These are phyloP conservation scores for Parotocinclus haroldoi DNA, from an alignment of 2,797 vertebrate species.

Conservation along the genomic window DNA sequence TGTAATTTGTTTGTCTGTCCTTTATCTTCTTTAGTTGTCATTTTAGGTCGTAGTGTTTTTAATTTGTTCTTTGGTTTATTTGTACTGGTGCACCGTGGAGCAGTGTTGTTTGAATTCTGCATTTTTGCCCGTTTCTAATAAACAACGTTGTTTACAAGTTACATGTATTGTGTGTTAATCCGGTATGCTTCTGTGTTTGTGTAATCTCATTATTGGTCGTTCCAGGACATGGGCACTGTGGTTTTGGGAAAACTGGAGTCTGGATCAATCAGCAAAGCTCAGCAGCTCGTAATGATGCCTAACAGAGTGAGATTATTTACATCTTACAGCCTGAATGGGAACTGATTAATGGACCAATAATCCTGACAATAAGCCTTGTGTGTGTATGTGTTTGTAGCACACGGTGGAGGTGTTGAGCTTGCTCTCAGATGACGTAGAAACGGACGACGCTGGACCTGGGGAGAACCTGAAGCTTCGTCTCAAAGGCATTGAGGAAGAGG, in stretches of 20 bases:
- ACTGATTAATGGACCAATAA: too few relatives aligned
- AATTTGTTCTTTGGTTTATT: too few relatives aligned
- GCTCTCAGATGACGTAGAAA: slow-evolving; percentile 94
- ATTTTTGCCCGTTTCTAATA: too few relatives aligned
- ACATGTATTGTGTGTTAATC: neutral
- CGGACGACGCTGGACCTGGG: slow-evolving; percentile 86
- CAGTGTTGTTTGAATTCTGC: too few relatives aligned
- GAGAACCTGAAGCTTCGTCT: slow-evolving; percentile 95
- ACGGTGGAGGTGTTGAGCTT: slow-evolving; percentile 92
- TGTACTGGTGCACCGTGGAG: too few relatives aligned
- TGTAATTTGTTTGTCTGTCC: too few relatives aligned
- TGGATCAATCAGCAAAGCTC: slow-evolving; percentile 91
- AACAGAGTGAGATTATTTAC: slow-evolving; percentile 80
- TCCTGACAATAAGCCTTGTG: too few relatives aligned
- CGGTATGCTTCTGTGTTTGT: neutral
- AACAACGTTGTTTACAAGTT: too few relatives aligned
- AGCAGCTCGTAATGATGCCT: slow-evolving; percentile 98
- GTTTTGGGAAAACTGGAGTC: slow-evolving; percentile 95
- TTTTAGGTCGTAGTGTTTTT: too few relatives aligned
- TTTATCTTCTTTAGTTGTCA: too few relatives aligned
- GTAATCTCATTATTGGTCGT: slow-evolving; percentile 3
- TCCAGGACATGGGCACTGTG: slow-evolving; percentile 96
- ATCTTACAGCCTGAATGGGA: too few relatives aligned
- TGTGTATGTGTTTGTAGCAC: slow-evolving; percentile 69
- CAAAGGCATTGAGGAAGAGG: slow-evolving; percentile 97